A percentile compares a stretch with the other conserved stretches of the same genome.
Evolutionary conservation across 23 tunicate species (phyloP).

Genomic region (Botrylloides violaceus): DNA sequence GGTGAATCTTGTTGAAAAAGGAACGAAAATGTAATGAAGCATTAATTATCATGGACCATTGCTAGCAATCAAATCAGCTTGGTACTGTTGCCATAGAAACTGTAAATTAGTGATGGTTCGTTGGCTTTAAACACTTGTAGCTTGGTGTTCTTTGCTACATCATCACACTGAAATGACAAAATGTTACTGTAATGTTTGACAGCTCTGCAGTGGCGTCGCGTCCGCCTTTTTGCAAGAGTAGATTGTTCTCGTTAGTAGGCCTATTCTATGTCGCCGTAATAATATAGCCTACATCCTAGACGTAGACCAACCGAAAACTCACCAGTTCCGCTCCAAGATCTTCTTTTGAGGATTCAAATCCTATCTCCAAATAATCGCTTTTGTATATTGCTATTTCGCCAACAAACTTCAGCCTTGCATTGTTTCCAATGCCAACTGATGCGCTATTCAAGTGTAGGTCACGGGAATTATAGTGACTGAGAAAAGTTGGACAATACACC

Average conservation of each 20-base stretch:
- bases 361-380: slow-evolving; percentile 21
- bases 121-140: slow-evolving; percentile 38
- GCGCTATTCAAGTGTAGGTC: not conserved
- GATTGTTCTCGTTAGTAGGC: too few relatives aligned
- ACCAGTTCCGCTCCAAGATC: slow-evolving; percentile 19
- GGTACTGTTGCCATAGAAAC: slow-evolving; percentile 68
- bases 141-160: slow-evolving; percentile 17
- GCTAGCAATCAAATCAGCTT: too few relatives aligned
- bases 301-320: slow-evolving; percentile 4
- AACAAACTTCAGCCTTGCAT: slow-evolving; percentile 9
- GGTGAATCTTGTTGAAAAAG: too few relatives aligned
- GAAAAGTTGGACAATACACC: slow-evolving; percentile 79
- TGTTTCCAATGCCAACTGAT: not conserved
- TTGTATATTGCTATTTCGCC: slow-evolving; percentile 22
- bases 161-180: slow-evolving; percentile 29
- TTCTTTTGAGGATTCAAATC: slow-evolving; percentile 9
- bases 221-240: too few relatives aligned
- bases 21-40: too few relatives aligned
- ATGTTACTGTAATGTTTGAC: too few relatives aligned
- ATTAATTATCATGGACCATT: too few relatives aligned
- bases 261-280: too few relatives aligned
- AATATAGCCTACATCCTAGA: too few relatives aligned
- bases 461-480: slow-evolving; percentile 63
- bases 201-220: too few relatives aligned
- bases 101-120: slow-evolving; percentile 55